Evolutionary conservation across 2,888 invertebrate genomes (phyloP).

Genomic region (Ligdia adustata): DNA sequence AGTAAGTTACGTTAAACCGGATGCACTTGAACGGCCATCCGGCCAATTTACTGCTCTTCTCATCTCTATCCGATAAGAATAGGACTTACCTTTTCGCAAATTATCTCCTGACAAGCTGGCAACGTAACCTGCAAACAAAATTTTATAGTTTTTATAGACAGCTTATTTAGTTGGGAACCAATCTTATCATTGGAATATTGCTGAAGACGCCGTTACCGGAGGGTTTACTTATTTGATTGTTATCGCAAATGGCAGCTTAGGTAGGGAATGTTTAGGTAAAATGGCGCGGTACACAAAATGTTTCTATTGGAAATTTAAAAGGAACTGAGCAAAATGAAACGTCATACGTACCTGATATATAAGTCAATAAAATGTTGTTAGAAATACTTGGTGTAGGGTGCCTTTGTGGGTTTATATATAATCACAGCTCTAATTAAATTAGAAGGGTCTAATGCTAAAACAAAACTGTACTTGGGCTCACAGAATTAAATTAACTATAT

Average conservation of each 20-base stretch:
- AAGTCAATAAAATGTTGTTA: background rate
- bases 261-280: slow-evolving; percentile 38
- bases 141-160: slow-evolving; percentile 51
- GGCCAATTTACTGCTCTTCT: no score
- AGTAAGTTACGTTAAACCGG: no score
- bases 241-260: slow-evolving; percentile 34
- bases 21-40: no score
- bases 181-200: slow-evolving; percentile 44
- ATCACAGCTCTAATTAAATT: no score
- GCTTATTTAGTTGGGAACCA: slow-evolving; percentile 54
- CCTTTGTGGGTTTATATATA: no score
- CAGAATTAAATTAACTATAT: no score
- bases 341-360: background rate
- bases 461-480: no score
- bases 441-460: no score
- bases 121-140: slow-evolving; percentile 73
- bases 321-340: slow-evolving; percentile 2
- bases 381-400: no score
- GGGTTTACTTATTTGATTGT: slow-evolving; percentile 37
- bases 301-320: slow-evolving; percentile 15
- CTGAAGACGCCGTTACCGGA: slow-evolving; percentile 13
- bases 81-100: slow-evolving; percentile 76
- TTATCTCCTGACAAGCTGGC: slow-evolving; percentile 69
- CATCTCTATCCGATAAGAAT: slow-evolving; percentile 17
- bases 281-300: slow-evolving; percentile 30